phyloP scores from a whole-genome alignment of 2,888 invertebrate species.

The Autographa gamma region DNA sequence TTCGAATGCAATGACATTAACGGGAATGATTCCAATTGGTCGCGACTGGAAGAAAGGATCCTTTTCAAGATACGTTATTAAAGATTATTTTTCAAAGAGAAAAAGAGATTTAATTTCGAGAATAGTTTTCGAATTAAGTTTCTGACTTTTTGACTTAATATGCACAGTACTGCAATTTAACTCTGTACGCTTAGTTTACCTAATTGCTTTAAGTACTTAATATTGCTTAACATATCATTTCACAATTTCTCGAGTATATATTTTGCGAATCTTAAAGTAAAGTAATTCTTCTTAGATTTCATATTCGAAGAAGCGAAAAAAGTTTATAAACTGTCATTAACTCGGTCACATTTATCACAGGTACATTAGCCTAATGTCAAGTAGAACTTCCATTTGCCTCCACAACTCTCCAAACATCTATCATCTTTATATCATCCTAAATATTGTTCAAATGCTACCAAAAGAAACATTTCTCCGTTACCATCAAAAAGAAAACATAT shows the following conservation, averaged over 20 bases:
- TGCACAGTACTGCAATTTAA: too few species aligned
- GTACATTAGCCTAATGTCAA: not conserved
- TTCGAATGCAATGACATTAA: constrained; percentile 62
- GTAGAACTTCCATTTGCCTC: not conserved
- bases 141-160: too few species aligned
- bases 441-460: not conserved
- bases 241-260: too few species aligned
- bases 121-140: too few species aligned
- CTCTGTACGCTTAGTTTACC: too few species aligned
- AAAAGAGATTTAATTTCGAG: constrained; percentile 13
- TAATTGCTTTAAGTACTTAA: too few species aligned
- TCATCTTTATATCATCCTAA: not conserved
- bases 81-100: constrained; percentile 35
- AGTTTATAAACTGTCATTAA: not conserved
- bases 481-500: constrained; percentile 10
- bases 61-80: constrained; percentile 28
- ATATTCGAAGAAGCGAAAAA: not conserved
- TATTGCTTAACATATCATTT: too few species aligned
- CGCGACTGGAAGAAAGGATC: constrained; percentile 40
- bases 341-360: not conserved
- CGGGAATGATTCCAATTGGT: constrained; percentile 51
- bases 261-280: too few species aligned
- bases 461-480: not conserved
- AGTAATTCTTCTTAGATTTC: too few species aligned
- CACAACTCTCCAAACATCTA: not conserved